A percentile compares a stretch with the other conserved stretches of the same genome.
phyloP scores from a whole-genome alignment of 1,140 invertebrate species.

The Formica exsecta region DNA sequence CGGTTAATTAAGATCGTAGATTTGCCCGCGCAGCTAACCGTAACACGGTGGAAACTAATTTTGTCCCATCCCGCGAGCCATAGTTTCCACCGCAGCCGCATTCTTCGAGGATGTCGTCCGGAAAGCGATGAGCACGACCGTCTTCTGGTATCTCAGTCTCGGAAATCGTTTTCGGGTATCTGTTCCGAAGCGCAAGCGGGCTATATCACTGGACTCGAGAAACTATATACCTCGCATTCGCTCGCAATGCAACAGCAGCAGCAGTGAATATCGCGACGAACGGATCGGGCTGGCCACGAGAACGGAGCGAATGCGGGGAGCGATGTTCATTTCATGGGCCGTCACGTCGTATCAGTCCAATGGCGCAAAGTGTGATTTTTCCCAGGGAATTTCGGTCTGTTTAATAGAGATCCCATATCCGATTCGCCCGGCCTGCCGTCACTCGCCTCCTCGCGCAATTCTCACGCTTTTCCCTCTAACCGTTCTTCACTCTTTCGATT shows the following conservation, averaged over 20 bases:
- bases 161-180: conserved; percentile 63
- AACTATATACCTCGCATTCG: conserved; percentile 47
- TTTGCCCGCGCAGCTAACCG: conserved; percentile 26
- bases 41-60: conserved; percentile 38
- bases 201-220: conserved; percentile 41
- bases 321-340: conserved; percentile 85
- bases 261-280: conserved; percentile 22
- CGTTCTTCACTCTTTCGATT: background rate
- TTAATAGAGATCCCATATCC: conserved; percentile 83
- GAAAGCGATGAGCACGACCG: conserved; percentile 40
- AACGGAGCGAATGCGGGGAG: conserved; percentile 64
- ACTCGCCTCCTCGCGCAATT: conserved; percentile 38
- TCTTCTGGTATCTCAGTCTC: conserved; percentile 2
- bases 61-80: background rate
- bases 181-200: conserved; percentile 49
- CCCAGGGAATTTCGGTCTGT: conserved; percentile 82
- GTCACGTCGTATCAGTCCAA: conserved; percentile 83
- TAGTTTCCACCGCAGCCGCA: background rate
- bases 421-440: conserved; percentile 59
- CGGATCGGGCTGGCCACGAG: conserved; percentile 15
- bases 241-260: conserved; percentile 33
- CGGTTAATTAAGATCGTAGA: conserved; percentile 65
- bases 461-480: conserved; percentile 27
- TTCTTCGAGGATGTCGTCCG: conserved; percentile 31
- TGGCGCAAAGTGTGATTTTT: conserved; percentile 82